Base-by-base conservation (phyloP, 2,888 invertebrate species). In the Entomobrya multifasciata region DNA sequence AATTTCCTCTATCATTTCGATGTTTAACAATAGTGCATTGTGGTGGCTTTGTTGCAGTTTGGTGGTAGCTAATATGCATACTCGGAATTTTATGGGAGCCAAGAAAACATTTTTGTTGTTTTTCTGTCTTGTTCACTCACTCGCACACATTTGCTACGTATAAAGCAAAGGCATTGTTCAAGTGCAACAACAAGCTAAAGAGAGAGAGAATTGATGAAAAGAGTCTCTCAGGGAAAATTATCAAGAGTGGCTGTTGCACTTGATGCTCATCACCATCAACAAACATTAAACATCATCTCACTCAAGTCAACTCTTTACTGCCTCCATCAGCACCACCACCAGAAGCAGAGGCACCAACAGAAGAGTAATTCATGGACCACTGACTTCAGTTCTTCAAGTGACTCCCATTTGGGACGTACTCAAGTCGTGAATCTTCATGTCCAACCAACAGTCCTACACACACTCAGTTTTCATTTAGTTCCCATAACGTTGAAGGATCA, bases 291-390 rank as follows among this genome's bases (percentile, higher is more conserved):
- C n/a, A n/a, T n/a, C n/a, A n/a, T n/a, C n/a, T n/a, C n/a, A n/a
- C n/a, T n/a, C n/a, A n/a, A n/a, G n/a, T n/a, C n/a, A n/a, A n/a
- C n/a, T n/a, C n/a, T n/a, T n/a, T n/a, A n/a, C n/a, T 62, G 3
- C 30, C 62, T 11, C 30, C 62, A 27, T n/a, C 11, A 30, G 57
- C 11, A 3, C 4, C 4, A 57, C 57, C 22, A 10, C n/a, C 20
- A 20, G n/a, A 49, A 5, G n/a, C 10, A 49, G 3, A 20, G 57
- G 17, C 11, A 49, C 49, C 10, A 49, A 3, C 15, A 49, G 10
- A n/a, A 41, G 77, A 27, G 55, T 20, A 57, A 62, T 80, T 80
- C 80, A 80, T 80, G 80, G 80, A 80, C 80, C 67, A 80, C 52
- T 80, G 80, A 80, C 67, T 80, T 80, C 15, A n/a, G 49, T 49